Base-by-base conservation (phyloP, 2,888 invertebrate genomes). In the Zele albiditarsus region DNA sequence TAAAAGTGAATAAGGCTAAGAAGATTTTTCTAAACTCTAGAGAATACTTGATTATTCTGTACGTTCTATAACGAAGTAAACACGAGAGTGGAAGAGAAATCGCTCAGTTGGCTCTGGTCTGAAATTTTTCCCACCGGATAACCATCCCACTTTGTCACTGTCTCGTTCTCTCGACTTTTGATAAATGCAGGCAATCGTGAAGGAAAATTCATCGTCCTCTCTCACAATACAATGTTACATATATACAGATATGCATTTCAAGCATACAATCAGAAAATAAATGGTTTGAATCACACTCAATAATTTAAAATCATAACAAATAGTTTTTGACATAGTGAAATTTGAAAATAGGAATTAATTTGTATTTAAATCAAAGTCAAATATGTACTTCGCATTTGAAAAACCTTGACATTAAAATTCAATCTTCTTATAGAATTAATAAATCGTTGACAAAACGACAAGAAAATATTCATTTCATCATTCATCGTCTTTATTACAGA, bases 41-140 rank as follows among this genome's bases (percentile, higher is more conserved):
- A 67, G 49, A 8, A 49, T 67, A 49, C 67, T 67, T 49, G 46
- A 67, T 42, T 67, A 67, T 67, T 27, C 46, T 49, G 38, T 27
- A 16, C n/a, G 10, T 27, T 49, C n/a, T n/a, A 67, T 16, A 46
- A 16, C 23, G 14, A 46, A 20, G 14, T 25, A 63, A 62, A 57
- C 20, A 28, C 28, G 27, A 42, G 42, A 46, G n/a, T 14, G 38
- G 27, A 14, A 49, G 42, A 53, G 68, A 57, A 57, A 14, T 69
- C 57, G 25, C 69, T 25, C n/a, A 63, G 58, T 60, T 58, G 62
- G 28, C 31, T 23, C 60, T 31, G 4, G 63, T 33, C 20, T 31
- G 63, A 33, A 38, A 63, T 33, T 33, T 63, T 63, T 38, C 31
- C 38, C 63, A 63, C 3, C 33, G 20, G 63, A 31, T 31, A 23